Percentiles rank a stretch among this genome's conserved stretches.
Conservation (phyloP, 1,140 invertebrate genomes). For the Lamellibrachia luymesi region DNA sequence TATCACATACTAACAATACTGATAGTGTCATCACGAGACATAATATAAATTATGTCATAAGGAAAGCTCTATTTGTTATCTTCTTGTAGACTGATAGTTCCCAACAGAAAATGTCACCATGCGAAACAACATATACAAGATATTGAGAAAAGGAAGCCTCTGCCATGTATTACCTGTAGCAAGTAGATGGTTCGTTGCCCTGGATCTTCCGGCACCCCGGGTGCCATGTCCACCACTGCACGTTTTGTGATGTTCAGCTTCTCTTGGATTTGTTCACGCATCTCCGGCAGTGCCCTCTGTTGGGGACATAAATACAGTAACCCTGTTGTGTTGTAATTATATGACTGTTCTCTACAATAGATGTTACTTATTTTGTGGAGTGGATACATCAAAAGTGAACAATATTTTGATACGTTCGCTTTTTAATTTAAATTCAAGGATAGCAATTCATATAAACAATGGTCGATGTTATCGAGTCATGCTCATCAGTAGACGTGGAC, state of each 20-base stretch:
- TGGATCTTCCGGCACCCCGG: background rate
- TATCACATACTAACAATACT: too few relatives aligned
- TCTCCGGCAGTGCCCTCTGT: background rate
- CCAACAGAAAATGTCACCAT: background rate
- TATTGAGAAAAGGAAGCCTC: background rate
- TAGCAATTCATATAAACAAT: too few relatives aligned
- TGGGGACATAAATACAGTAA: background rate
- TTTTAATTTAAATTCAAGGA: too few relatives aligned
- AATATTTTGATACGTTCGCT: too few relatives aligned
- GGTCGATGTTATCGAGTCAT: too few relatives aligned
- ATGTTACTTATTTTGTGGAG: too few relatives aligned
- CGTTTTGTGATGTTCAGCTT: background rate
- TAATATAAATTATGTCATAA: background rate
- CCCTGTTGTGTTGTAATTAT: too few relatives aligned
- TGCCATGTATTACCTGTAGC: background rate
- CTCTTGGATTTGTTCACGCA: background rate
- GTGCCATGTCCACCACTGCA: background rate
- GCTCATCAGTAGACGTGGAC: too few relatives aligned
- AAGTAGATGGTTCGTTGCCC: background rate
- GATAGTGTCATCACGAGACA: background rate
- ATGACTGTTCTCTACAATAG: too few relatives aligned
- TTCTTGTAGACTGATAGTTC: background rate
- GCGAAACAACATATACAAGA: background rate
- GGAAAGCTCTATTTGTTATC: background rate
- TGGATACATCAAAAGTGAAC: too few relatives aligned